Base-by-base conservation (phyloP, 2,797 vertebrate genomes). In the Oophaga sylvatica region DNA sequence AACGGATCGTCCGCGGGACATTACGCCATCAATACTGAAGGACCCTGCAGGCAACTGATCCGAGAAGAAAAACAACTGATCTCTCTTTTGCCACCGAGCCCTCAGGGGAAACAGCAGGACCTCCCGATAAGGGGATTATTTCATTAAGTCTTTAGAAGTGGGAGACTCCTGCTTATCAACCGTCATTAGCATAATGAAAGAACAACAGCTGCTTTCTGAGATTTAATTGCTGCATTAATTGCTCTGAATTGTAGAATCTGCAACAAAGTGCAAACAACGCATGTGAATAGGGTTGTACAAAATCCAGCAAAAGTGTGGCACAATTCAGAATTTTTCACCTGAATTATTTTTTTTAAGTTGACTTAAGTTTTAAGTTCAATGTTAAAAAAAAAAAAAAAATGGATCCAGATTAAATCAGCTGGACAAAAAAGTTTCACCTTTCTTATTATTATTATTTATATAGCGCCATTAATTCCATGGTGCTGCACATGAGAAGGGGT, bases 91-190 rank as follows among this genome's bases (percentile, higher is more conserved):
- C 29, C 41, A 35, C 35, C 41, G 59, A 31, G 56, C 77, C 80
- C 73, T 79, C 80, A 22, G 81, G 86, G 81, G 68, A 67, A 78
- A 79, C 71, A 79, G 86, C 63, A 83, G 81, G 81, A 45, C 22
- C 57, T 79, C 65, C 75, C 63, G 90, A 92, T 93, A 93, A 92
- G 89, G 89, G 90, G 91, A 90, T 91, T 93, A 90, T 93, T 93
- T 93, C 93, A 94, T 92, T 93, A 92, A 92, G 92, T 90, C 91
- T 93, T 94, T 91, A 92, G 90, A 90, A 35, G 89, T 86, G 89
- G 92, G 92, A 92, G 91, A 90, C 88, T 93, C 92, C 93, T 94
- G 95, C 91, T 94, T 92, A 95, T 94, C 93, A 94, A 90, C 87
- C 92, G 90, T 92, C 79, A 93, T 94, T 95, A 95, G 90, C 93